Evolutionary conservation across 2,797 vertebrate genomes (phyloP).

Genomic region (Danionella dracula): DNA sequence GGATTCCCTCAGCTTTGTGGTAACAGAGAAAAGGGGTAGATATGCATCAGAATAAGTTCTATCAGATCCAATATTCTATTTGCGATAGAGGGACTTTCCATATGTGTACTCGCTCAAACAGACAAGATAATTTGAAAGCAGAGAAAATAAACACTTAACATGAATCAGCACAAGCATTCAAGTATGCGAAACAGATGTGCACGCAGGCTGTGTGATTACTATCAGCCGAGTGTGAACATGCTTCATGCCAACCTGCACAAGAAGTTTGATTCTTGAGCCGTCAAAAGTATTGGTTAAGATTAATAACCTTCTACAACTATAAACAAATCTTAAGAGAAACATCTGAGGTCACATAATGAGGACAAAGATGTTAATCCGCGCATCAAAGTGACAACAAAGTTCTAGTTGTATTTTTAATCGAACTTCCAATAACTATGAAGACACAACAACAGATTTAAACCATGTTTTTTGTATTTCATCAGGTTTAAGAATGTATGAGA

Average conservation of each 20-base stretch:
- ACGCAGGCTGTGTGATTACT: background rate
- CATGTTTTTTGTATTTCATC: too few relatives aligned
- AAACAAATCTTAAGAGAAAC: background rate
- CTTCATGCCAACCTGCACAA: slow-evolving; percentile 14
- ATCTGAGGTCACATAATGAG: background rate
- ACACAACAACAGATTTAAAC: too few relatives aligned
- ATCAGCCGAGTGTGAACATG: slow-evolving; percentile 5
- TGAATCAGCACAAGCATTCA: slow-evolving; percentile 18
- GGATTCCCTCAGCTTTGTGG: too few relatives aligned
- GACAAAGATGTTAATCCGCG: background rate
- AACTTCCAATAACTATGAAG: too few relatives aligned
- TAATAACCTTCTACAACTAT: slow-evolving; percentile 7
- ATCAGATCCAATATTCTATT: slow-evolving; percentile 5
- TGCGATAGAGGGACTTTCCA: slow-evolving; percentile 14
- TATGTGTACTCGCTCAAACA: slow-evolving; percentile 24
- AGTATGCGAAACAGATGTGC: slow-evolving; percentile 48
- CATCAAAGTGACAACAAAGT: background rate
- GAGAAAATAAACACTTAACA: slow-evolving; percentile 34
- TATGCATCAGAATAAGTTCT: background rate
- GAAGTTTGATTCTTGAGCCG: background rate
- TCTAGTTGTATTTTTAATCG: too few relatives aligned
- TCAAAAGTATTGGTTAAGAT: slow-evolving; percentile 19
- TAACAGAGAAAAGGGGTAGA: too few relatives aligned
- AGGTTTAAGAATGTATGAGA: too few relatives aligned
- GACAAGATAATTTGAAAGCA: slow-evolving; percentile 37